These are phyloP conservation scores for Lasioglossum lativentre DNA, from an alignment of 2,888 invertebrate species.

Conservation along the genomic window DNA sequence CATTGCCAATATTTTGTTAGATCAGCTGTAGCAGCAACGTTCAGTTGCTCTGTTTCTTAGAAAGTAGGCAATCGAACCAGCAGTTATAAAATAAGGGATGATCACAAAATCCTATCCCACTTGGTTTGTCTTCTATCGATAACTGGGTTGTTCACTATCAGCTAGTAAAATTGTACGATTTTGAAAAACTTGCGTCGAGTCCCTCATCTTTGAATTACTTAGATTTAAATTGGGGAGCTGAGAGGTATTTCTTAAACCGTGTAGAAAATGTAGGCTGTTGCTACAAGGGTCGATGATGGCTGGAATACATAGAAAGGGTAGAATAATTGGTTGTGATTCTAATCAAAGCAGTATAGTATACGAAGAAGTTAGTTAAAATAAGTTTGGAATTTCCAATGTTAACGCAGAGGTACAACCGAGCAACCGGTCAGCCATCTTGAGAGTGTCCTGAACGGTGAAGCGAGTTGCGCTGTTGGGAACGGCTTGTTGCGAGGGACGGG, in stretches of 20 bases:
- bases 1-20: constrained; percentile 8
- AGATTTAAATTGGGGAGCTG: too few relatives aligned
- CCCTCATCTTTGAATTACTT: too few relatives aligned
- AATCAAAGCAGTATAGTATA: background rate
- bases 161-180: background rate
- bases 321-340: background rate
- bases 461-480: constrained; percentile 19
- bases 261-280: too few relatives aligned
- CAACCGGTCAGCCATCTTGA: background rate
- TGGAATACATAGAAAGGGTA: background rate
- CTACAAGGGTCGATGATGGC: background rate
- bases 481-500: constrained; percentile 48
- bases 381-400: background rate
- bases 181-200: background rate
- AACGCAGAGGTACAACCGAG: background rate
- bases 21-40: background rate
- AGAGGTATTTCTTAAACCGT: too few relatives aligned
- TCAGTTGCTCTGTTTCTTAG: background rate
- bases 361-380: background rate
- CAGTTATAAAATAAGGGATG: too few relatives aligned
- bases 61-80: constrained; percentile 9
- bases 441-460: constrained; percentile 27
- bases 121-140: too few relatives aligned
- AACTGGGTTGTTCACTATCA: background rate
- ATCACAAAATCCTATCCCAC: too few relatives aligned